phyloP scores from a whole-genome alignment of 1,140 invertebrate species.

The Cotesia chilonis region DNA sequence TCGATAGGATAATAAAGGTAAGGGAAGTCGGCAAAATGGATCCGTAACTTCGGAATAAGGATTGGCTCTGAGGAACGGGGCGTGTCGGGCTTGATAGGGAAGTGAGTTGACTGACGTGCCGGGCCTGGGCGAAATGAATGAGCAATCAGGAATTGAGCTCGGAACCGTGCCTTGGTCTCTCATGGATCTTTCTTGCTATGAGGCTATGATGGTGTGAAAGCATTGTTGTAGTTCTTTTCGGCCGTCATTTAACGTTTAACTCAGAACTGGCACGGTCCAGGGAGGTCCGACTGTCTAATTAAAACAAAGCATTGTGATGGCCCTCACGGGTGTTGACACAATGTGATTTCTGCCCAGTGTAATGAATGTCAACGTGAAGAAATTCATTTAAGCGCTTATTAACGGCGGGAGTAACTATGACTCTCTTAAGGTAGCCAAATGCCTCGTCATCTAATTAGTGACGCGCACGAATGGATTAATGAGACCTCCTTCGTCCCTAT shows the following conservation, averaged over 20 bases:
- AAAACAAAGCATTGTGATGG: slow-evolving; percentile 87
- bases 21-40: slow-evolving; percentile 85
- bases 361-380: slow-evolving; percentile 75
- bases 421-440: slow-evolving; percentile 63
- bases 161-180: slow-evolving; percentile 42
- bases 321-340: slow-evolving; percentile 67
- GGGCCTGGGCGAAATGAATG: slow-evolving; percentile 54
- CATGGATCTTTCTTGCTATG: too few species aligned
- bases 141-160: slow-evolving; percentile 43
- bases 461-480: slow-evolving; percentile 57
- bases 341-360: slow-evolving; percentile 82
- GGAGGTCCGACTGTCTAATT: slow-evolving; percentile 85
- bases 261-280: slow-evolving; percentile 83
- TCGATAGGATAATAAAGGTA: slow-evolving; percentile 90
- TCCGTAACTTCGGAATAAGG: slow-evolving; percentile 84
- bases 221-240: background rate
- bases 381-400: background rate
- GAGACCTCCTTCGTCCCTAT: slow-evolving; percentile 39
- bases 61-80: slow-evolving; percentile 80
- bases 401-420: background rate
- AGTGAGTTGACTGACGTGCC: slow-evolving; percentile 56
- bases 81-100: slow-evolving; percentile 70
- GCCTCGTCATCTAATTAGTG: slow-evolving; percentile 63
- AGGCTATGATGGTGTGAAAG: too few species aligned
- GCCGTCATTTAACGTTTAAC: slow-evolving; percentile 72